Evolutionary conservation across 2,888 invertebrate genomes (phyloP), one percentile per base, ranked within the genome.

Genomic region (Merodon equestris): DNA sequence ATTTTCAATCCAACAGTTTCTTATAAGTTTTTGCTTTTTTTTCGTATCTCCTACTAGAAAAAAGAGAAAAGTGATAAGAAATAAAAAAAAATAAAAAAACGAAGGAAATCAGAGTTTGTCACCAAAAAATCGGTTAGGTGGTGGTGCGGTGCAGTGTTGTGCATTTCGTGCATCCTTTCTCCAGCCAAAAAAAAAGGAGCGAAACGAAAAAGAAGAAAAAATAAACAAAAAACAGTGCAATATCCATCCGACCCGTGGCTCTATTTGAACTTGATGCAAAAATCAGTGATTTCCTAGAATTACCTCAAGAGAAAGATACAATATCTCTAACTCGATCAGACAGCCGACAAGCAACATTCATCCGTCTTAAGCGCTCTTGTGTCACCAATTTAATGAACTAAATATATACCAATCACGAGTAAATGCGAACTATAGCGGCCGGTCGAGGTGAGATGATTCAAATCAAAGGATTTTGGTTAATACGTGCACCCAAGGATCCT

Each of bases 361-460:
- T 27, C 51, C 67, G 76, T 61, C 76, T 61, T 5, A n/a, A 58
- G 47, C 53, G 45, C 38, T 53, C 5, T 4, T 1, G 15, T 7
- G 5, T 7, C 9, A 9, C 0, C 12, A 1, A 1, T 34, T 19
- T 17, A 61, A 17, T 18, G 45, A 14, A 9, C 13, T 14, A 48
- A 48, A 18, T 42, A 48, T 17, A 57, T 57, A 58, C 44, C 0
- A 60, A 14, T 27, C 15, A 38, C 57, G 42, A 57, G 17, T 51
- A 42, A 48, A 67, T 54, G 61, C 50, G 34, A 73, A 60, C 18
- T 53, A 48, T 40, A 51, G 53, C 53, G 19, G 60, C 48, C 70
- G 64, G 58, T 53, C 38, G 27, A 38, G 63, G 44, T 76, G 75
- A 76, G 70, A 76, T 76, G 75, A 70, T 70, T 70, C 58, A 63